Evolutionary conservation across 2,113 vertebrate species (phyloP), one percentile per base, ranked within the genome.

Genomic region (Tamias sibiricus): DNA sequence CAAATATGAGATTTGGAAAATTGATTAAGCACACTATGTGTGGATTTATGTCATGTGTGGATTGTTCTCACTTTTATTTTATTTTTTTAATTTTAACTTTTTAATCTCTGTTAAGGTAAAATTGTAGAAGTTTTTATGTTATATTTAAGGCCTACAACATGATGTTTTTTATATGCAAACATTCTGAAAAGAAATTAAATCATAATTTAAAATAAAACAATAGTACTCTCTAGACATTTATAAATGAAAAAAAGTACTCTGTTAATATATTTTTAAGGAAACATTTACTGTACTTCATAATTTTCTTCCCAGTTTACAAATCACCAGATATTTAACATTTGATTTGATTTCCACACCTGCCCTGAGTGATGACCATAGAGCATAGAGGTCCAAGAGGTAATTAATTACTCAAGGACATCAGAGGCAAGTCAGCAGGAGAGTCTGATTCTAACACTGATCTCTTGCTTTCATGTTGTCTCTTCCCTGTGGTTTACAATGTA

Each of bases 31-130:
- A 28, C 40, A 35, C n/a, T 92, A 59, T 59, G 57, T 59, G 57
- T 59, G 57, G 17, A 54, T 92, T 86, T 76, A 54, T 95, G 49
- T 93, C 69, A 24, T 4, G 2, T 68, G 32, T 37, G 57, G 17
- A 81, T 76, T 88, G 91, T 72, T 89, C 24, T 86, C 81, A 64
- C 22, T 62, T 91, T 79, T 30, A 7, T n/a, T 91, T 72, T 44
- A 44, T 13, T 28, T 52, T 52, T 52, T 14, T 16, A 90, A 59
- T 66, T 69, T 91, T 59, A 71, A 22, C n/a, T 30, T 85, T 26
- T 19, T 37, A 30, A 44, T 24, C 22, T 87, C 13, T 68, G 26
- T 77, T 35, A 32, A 87, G 10, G 37, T 69, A 30, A n/a, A 69
- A 79, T 57, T 79, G 47, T 32, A 19, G n/a, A 54, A 77, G 6